Conservation (phyloP, 2,888 invertebrate species). For the Eupithecia dodoneata region DNA sequence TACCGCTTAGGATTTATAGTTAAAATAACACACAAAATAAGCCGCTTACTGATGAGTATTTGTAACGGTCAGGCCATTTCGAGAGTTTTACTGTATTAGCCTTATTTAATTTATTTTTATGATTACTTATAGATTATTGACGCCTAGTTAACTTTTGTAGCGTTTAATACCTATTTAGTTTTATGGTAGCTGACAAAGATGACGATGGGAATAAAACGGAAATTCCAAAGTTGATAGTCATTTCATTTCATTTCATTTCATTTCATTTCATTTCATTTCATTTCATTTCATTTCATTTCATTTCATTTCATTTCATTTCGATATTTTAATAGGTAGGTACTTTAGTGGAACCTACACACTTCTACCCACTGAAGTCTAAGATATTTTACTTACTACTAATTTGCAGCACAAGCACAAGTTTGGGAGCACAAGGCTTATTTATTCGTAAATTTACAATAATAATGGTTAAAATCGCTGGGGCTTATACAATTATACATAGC, state of each 20-base stretch:
- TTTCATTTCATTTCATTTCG: too few species aligned
- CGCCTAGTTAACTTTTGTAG: slow-evolving; percentile 41
- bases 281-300: too few species aligned
- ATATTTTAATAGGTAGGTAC: background rate
- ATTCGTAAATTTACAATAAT: too few species aligned
- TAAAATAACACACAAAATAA: slow-evolving; percentile 62
- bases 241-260: too few species aligned
- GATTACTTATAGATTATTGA: slow-evolving; percentile 42
- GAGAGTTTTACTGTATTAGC: slow-evolving; percentile 38
- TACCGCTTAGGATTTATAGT: slow-evolving; percentile 43
- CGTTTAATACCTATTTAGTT: slow-evolving; percentile 27
- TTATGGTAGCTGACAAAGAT: slow-evolving; percentile 27
- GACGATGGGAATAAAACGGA: slow-evolving; percentile 20
- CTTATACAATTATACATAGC: too few species aligned
- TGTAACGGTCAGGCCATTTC: slow-evolving; percentile 54
- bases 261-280: too few species aligned
- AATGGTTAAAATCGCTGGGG: too few species aligned
- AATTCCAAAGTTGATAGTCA: slow-evolving; percentile 4
- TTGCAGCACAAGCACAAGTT: too few species aligned
- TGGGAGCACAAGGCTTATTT: too few species aligned
- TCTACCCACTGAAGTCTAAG: background rate
- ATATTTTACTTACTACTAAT: too few species aligned
- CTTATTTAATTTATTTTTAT: slow-evolving; percentile 46
- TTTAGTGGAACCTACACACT: background rate
- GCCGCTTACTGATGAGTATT: slow-evolving; percentile 63